Evolutionary conservation across 2,888 invertebrate genomes (phyloP).

Genomic region (Ormyrus labotus): DNA sequence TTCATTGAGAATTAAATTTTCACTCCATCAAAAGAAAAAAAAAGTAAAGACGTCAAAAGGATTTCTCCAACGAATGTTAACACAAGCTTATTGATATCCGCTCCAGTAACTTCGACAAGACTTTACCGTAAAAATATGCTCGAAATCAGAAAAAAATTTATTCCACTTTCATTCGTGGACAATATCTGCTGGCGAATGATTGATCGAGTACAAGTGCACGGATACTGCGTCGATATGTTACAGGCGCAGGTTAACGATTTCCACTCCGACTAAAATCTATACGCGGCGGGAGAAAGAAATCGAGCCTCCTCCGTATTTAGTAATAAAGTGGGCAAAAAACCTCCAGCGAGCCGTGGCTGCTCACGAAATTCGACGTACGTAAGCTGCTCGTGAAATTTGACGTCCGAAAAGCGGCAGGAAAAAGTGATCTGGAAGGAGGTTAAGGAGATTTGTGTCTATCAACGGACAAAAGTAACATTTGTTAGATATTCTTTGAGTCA

Average conservation of each 20-base stretch:
- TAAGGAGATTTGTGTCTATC: background rate
- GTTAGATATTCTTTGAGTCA: background rate
- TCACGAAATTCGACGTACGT: background rate
- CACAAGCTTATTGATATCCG: too few species aligned
- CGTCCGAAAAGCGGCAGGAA: background rate
- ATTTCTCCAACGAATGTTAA: too few species aligned
- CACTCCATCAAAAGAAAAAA: too few species aligned
- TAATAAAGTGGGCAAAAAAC: background rate
- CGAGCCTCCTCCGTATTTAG: too few species aligned
- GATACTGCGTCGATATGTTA: constrained; percentile 12
- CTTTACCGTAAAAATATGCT: background rate
- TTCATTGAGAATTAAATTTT: too few species aligned
- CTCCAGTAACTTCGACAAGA: background rate
- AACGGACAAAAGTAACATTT: background rate
- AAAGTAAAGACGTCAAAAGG: too few species aligned
- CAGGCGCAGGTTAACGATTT: constrained; percentile 22
- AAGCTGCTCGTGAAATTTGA: background rate
- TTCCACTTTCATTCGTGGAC: background rate
- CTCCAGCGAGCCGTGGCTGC: too few species aligned
- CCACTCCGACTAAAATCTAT: constrained; percentile 1
- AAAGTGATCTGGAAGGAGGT: constrained; percentile 7
- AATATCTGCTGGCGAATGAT: constrained; percentile 26
- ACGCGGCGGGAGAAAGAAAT: background rate
- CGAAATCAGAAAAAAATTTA: background rate
- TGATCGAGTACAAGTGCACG: constrained; percentile 17